These are phyloP conservation scores for Cassiopea andromeda DNA, from an alignment of 30 jellyfish, hydroid and myxozoan genomes.

Conservation along the genomic window DNA sequence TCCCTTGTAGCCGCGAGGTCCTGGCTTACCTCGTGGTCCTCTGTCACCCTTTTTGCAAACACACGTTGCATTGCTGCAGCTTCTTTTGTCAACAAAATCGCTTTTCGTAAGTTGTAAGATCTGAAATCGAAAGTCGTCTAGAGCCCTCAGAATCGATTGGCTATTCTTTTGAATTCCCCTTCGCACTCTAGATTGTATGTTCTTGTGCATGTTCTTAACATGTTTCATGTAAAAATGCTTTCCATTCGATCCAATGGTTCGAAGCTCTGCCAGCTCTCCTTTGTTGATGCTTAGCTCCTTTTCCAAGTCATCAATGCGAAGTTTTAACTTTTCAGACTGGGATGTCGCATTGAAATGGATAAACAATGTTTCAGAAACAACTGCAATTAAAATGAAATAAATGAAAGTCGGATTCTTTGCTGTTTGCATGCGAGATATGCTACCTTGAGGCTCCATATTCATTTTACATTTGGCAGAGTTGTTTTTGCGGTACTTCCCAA, in stretches of 20 bases:
- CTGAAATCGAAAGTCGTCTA: neutral
- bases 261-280: neutral
- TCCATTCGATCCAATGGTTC: neutral
- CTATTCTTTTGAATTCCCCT: neutral
- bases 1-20: constrained; percentile 42
- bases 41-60: constrained; percentile 28
- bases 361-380: constrained; percentile 16
- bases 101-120: neutral
- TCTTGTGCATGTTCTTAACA: neutral
- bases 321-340: neutral
- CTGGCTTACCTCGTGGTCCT: constrained; percentile 39
- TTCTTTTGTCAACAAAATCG: neutral
- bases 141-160: neutral
- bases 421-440: neutral
- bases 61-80: constrained; percentile 10
- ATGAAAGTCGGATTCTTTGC: neutral
- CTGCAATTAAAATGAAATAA: neutral
- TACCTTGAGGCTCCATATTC: neutral
- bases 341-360: neutral
- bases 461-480: neutral
- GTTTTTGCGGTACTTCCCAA: too few species aligned
- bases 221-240: neutral
- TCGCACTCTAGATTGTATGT: neutral
- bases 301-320: neutral
- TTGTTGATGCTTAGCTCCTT: neutral